Conservation (phyloP, 2,888 invertebrate genomes). For the Ceriagrion tenellum region DNA sequence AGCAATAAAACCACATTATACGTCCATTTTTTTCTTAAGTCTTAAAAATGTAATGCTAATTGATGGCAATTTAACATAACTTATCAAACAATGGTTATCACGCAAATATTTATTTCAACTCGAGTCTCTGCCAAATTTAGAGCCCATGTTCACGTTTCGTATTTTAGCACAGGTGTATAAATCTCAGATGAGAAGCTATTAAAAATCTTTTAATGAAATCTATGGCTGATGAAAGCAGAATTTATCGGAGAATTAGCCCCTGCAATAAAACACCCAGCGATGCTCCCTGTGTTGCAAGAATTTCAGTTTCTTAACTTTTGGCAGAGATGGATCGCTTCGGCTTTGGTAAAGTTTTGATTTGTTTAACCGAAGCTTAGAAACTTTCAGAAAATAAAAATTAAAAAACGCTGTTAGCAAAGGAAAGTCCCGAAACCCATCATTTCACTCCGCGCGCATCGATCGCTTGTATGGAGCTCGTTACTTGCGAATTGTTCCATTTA, state of each 20-base stretch:
- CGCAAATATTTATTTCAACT: too few relatives aligned
- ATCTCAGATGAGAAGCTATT: not conserved
- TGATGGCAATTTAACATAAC: too few relatives aligned
- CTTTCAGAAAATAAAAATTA: not conserved
- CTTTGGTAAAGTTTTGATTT: not conserved
- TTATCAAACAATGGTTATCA: too few relatives aligned
- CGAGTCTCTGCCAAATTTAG: not conserved
- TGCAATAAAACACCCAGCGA: not conserved
- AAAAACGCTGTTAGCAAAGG: not conserved
- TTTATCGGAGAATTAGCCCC: not conserved
- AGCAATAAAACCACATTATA: too few relatives aligned
- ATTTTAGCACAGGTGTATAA: not conserved
- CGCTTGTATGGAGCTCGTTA: not conserved
- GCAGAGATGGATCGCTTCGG: not conserved
- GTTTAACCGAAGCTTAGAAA: not conserved
- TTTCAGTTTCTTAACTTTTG: not conserved
- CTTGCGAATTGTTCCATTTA: conserved; percentile 16
- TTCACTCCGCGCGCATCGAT: not conserved
- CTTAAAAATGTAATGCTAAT: too few relatives aligned
- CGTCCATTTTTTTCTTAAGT: too few relatives aligned
- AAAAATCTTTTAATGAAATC: not conserved
- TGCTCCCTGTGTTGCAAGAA: not conserved
- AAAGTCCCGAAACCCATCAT: not conserved
- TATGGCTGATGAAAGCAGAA: not conserved
- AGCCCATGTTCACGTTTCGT: not conserved